Evolutionary conservation across 2,113 vertebrate genomes (phyloP), one percentile per base, ranked within the genome.

Genomic region (Motacilla alba): DNA sequence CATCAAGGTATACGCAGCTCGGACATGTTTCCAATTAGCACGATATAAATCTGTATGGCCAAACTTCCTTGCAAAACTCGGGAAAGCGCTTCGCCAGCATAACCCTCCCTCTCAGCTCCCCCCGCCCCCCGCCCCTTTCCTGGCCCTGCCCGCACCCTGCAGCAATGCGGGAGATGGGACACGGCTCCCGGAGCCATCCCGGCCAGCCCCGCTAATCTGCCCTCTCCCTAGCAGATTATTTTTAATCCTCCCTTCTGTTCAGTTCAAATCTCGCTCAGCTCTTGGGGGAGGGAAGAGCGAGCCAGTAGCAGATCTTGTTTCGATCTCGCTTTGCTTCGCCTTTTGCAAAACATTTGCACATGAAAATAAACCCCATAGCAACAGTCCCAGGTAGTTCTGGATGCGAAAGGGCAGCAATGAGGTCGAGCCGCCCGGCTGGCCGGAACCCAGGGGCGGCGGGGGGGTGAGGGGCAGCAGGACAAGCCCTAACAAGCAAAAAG

Each of bases 1-100:
- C 76, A 99, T 99, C 95, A 99, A 99, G 98, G 99, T 99, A 98
- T 81, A 90, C 30, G 17, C 47, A 56, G 72, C 33, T 39, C 19
- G 66, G 83, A 64, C 68, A 33, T 66, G 95, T 89, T 95, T 96
- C 66, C 80, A 83, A 95, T 96, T 94, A 97, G 95, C 93, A 91
- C 82, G 39, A 82, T 93, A 66, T 89, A 89, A 95, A 94, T 92
- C 92, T 93, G 55, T 86, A 94, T 8, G 83, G 91, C 87, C 90
- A 63, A 89, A 90, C 92, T 95, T 90, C 95, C 92, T 94, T 35
- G 63, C 94, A 90, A 88, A 96, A 93, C 67, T 93, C 64, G 60
- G 89, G 80, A 86, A 95, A 91, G 64, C 75, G 43, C 91, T 94
- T 95, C 30, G 31, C 67, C 76, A 37, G 41, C 53, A 50, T 35